These are phyloP conservation scores for Coryphaenoides rupestris DNA, from an alignment of 2,113 vertebrate genomes.

Conservation along the genomic window DNA sequence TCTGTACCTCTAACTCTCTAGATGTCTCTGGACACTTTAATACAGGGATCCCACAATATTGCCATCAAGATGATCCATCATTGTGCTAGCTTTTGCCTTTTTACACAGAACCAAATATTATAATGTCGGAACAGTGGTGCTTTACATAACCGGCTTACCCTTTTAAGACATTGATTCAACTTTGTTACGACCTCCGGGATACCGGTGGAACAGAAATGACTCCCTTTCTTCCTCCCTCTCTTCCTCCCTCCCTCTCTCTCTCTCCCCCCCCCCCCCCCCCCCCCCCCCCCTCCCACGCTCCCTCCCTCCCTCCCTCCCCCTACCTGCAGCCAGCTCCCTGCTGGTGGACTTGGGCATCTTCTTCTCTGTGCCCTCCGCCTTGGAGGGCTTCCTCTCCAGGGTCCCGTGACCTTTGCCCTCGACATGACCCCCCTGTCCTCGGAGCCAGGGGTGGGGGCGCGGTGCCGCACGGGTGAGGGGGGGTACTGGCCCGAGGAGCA, in stretches of 20 bases:
- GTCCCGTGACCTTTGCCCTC: slow-evolving; percentile 53
- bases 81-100: no score
- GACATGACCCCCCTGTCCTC: slow-evolving; percentile 67
- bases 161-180: no score
- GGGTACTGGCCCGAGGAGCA: slow-evolving; percentile 77
- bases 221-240: no score
- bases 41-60: no score
- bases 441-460: slow-evolving; percentile 63
- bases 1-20: background rate
- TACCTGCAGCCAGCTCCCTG: slow-evolving; percentile 72
- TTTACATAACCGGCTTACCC: no score
- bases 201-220: no score
- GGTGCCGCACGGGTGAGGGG: slow-evolving; percentile 81
- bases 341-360: slow-evolving; percentile 74
- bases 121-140: no score
- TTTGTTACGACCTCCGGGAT: no score
- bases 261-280: no score
- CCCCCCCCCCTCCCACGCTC: no score
- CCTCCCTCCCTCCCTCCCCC: slow-evolving; percentile 13
- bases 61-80: no score
- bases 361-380: slow-evolving; percentile 66
- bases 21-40: background rate
- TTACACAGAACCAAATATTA: no score
- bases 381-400: slow-evolving; percentile 71
- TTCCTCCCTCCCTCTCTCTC: background rate